A percentile compares a stretch with the other conserved stretches of the same genome.
Conservation (phyloP, 2,888 invertebrate species). For the Melikaiella ostensackeni region DNA sequence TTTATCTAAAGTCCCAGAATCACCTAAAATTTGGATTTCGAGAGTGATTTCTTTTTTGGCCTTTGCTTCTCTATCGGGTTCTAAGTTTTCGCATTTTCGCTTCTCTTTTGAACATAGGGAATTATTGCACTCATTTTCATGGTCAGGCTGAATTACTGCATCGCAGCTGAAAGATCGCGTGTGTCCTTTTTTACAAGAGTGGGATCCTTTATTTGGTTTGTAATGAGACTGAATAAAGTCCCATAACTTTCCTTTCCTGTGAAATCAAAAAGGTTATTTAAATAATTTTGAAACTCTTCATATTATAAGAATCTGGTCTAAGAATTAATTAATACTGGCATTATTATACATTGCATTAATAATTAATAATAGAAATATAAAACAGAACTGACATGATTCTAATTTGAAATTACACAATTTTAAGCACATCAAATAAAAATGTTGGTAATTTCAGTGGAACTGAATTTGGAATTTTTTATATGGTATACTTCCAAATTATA, state of each 20-base stretch:
- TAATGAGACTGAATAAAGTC: constrained; percentile 73
- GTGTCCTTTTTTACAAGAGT: constrained; percentile 53
- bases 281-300: constrained; percentile 16
- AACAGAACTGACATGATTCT: no score
- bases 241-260: constrained; percentile 75
- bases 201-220: constrained; percentile 50
- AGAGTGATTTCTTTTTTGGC: background rate
- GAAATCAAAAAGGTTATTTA: constrained; percentile 52
- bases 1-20: constrained; percentile 1
- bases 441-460: constrained; percentile 15
- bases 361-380: no score
- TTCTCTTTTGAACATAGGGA: constrained; percentile 3
- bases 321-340: no score
- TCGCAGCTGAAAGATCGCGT: constrained; percentile 64
- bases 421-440: constrained; percentile 4
- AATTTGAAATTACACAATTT: constrained; percentile 9
- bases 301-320: no score
- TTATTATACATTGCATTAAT: no score
- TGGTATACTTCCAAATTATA: no score
- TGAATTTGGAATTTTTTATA: no score
- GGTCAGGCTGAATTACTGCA: constrained; percentile 58
- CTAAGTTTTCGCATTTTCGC: background rate
- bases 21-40: background rate
- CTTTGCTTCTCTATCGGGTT: background rate
- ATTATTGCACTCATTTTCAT: constrained; percentile 16